Base-by-base conservation (phyloP, 2,113 vertebrate species). In the Entelurus aequoreus region DNA sequence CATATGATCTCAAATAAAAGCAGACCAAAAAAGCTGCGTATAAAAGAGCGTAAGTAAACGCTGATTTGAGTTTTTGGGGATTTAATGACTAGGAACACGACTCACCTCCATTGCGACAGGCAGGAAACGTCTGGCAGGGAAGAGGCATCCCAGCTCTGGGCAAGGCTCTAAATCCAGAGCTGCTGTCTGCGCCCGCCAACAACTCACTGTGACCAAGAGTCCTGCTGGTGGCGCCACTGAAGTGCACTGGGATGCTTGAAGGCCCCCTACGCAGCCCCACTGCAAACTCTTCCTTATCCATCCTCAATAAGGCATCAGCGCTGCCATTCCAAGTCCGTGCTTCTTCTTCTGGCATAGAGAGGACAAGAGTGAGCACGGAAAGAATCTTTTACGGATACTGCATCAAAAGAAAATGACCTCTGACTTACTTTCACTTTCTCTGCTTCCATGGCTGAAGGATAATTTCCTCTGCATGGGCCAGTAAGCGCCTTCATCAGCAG, bases 81-180 rank as follows among this genome's bases (percentile, higher is more conserved):
- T 28, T 10, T 36, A 46, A 28, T 53, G 56, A 62, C 48, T 52
- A 16, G 19, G 63, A 52, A 66, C 12, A 40, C 69, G 40, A 11
- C 73, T 78, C 78, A 95, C 94, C 94, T 92, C 93, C 92, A 3
- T 94, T 95, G 10, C 93, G 93, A 83, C 93, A 95, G 72, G 93
- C 91, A 0, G 94, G 94, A 66, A 96, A 94, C 14, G 94, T 94
- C 81, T 94, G 94, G 82, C 94, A 96, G 66, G 94, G 94, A 59
- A 93, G 74, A 21, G 93, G 93, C 48, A 94, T 81, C 28, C 91
- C 91, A 0, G 88, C 86, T 63, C 93, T 88, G 0, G 89, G 87
- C 62, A 91, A 84, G 47, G 90, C 87, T 81, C 92, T 93, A 84
- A 90, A 89, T 12, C 91, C 88, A n/a, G 84, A 70, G 15, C 76